Conservation (phyloP, 2,888 invertebrate genomes). For the Rhyacophila evoluta region DNA sequence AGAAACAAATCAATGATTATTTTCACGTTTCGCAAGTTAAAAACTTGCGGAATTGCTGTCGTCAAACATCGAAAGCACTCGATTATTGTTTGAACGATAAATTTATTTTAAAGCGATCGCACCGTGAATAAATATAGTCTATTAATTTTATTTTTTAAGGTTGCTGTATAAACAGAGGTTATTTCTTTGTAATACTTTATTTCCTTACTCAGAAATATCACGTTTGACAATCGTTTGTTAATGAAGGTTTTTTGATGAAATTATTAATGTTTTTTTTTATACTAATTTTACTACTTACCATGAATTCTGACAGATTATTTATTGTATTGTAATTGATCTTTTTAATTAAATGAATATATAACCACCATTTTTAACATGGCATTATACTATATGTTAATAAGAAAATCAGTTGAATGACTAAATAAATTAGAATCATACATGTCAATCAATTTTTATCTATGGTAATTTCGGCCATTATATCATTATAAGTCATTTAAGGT, state of each 20-base stretch:
- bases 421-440: no score
- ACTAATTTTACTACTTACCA: no score
- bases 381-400: no score
- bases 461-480: no score
- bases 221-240: background rate
- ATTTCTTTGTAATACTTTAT: background rate
- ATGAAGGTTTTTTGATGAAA: background rate
- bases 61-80: constrained; percentile 3
- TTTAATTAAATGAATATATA: no score
- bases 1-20: background rate
- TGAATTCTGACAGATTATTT: no score
- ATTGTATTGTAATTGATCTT: no score
- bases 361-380: no score
- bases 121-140: constrained; percentile 1
- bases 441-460: no score
- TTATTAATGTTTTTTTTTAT: no score
- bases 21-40: constrained; percentile 11
- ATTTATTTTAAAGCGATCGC: constrained; percentile 13
- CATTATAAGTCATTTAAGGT: no score
- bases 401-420: no score
- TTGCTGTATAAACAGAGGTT: background rate
- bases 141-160: background rate
- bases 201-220: background rate
- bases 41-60: background rate
- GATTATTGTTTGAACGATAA: constrained; percentile 21